Evolutionary conservation across 2,113 vertebrate species (phyloP), one percentile per base, ranked within the genome.

Genomic region (Turnix velox): DNA sequence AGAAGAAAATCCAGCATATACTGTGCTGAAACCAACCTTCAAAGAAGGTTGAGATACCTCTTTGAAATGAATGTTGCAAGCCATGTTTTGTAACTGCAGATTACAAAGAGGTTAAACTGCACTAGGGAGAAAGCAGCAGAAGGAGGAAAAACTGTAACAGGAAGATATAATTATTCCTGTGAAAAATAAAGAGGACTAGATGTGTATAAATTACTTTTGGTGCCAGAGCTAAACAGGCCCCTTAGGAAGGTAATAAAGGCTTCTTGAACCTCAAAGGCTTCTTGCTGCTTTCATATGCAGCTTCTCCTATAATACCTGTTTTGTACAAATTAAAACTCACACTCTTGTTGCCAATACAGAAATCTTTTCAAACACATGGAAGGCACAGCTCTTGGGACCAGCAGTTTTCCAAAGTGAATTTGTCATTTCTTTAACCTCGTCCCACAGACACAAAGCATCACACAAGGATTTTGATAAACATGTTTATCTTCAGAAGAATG

Each of bases 261-360:
- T 66, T 87, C 88, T 88, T 79, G 76, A 94, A 86, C 62, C 76
- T 94, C 91, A 95, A 93, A 95, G 82, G 59, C 43, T 92, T 90
- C 69, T 93, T 73, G 8, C 42, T 92, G 61, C 77, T 94, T 95
- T 95, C 79, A 89, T 81, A 65, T 79, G 39, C 24, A 82, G 48
- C 81, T 88, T 77, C 61, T 84, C 66, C 73, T 83, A 25, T 77
- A 93, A 88, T 88, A 91, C 73, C 74, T 94, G 75, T 86, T 94
- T 93, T 91, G 75, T 95, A 94, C 81, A 90, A 96, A 95, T 96
- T 95, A 96, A 94, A 94, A 92, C 87, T 62, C 48, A 27, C 0
- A 0, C 19, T 91, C 28, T n/a, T 83, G 40, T 94, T 95, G 78
- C 84, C 43, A 52, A 18, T 77, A 71, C 2, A 95, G 84, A 78